phyloP scores from a whole-genome alignment of 2,888 invertebrate species.

The Oscheius sp. region DNA sequence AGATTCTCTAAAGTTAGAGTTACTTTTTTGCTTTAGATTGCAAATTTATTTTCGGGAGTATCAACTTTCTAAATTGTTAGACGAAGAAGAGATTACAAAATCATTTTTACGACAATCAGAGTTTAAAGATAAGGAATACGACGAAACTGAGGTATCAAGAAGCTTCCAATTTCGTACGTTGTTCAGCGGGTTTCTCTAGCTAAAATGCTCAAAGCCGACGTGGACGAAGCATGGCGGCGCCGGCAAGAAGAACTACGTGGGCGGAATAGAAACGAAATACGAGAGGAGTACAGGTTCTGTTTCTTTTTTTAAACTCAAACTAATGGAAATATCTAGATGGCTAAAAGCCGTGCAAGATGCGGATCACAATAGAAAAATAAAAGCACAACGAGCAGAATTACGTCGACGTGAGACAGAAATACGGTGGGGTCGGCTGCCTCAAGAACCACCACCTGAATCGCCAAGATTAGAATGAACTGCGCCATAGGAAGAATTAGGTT shows the following conservation, averaged over 20 bases:
- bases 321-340: conserved; percentile 53
- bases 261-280: conserved; percentile 55
- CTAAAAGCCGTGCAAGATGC: conserved; percentile 53
- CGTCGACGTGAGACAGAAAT: conserved; percentile 4
- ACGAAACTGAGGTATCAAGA: conserved; percentile 49
- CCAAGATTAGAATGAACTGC: neutral
- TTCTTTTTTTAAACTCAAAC: neutral
- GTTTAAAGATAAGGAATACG: conserved; percentile 46
- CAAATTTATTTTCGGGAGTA: conserved; percentile 52
- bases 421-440: conserved; percentile 17
- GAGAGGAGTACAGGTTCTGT: conserved; percentile 58
- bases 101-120: conserved; percentile 66
- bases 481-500: neutral
- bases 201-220: conserved; percentile 60
- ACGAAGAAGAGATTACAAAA: conserved; percentile 67
- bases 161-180: conserved; percentile 11
- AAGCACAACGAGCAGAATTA: conserved; percentile 44
- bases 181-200: conserved; percentile 43
- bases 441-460: neutral
- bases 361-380: conserved; percentile 44
- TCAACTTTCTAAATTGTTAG: conserved; percentile 56
- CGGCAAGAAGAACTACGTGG: conserved; percentile 38
- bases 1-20: conserved; percentile 22
- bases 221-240: conserved; percentile 61
- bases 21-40: conserved; percentile 43